Percentiles rank a stretch among this genome's conserved stretches.
Conservation (phyloP, 1,140 invertebrate genomes). For the Drosophila repleta region DNA sequence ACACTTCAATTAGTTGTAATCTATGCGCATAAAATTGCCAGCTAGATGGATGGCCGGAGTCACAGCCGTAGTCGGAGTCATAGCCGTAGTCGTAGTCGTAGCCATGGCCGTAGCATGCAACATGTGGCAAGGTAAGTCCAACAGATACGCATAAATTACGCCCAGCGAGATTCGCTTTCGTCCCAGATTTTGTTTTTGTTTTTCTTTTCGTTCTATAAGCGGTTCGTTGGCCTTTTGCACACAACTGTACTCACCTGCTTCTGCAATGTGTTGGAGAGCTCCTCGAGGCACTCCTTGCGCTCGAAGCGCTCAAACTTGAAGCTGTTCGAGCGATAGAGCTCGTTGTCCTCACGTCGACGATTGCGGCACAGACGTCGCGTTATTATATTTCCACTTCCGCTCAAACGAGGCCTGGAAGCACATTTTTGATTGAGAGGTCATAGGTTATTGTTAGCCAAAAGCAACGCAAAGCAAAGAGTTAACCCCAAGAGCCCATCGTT, state of each 20-base stretch:
- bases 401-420: slow-evolving; percentile 61
- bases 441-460: not conserved
- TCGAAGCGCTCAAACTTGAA: slow-evolving; percentile 93
- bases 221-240: not conserved
- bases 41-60: slow-evolving; percentile 26
- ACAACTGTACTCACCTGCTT: slow-evolving; percentile 84
- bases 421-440: no score
- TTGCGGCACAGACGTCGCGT: slow-evolving; percentile 89
- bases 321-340: slow-evolving; percentile 92
- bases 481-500: no score
- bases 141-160: slow-evolving; percentile 41
- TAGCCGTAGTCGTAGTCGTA: not conserved
- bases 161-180: not conserved
- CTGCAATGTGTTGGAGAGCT: slow-evolving; percentile 84
- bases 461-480: not conserved
- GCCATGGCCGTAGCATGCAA: slow-evolving; percentile 56
- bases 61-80: not conserved
- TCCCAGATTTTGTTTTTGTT: no score
- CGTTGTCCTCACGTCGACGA: slow-evolving; percentile 89
- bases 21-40: slow-evolving; percentile 72
- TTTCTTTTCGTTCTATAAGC: no score
- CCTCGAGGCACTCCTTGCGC: slow-evolving; percentile 86
- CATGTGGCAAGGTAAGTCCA: slow-evolving; percentile 47
- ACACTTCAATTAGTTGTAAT: slow-evolving; percentile 64
- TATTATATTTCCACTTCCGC: slow-evolving; percentile 83